A percentile compares a stretch with the other conserved stretches of the same genome.
Conservation (phyloP, 2,797 vertebrate genomes). For the Rachycentron canadum region DNA sequence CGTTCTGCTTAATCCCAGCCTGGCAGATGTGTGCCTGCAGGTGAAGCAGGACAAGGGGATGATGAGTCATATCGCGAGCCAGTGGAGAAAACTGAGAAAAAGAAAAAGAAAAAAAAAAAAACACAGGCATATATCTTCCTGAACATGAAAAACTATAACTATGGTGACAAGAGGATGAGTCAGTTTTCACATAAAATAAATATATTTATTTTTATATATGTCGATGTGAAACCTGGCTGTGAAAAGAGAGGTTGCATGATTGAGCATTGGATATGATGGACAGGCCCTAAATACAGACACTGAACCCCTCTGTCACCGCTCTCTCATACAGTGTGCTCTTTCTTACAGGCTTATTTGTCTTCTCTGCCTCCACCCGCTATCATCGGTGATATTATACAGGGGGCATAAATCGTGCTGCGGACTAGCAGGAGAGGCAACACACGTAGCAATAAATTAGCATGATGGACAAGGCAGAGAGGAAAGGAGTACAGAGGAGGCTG, state of each 20-base stretch:
- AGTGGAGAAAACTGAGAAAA: conserved; percentile 34
- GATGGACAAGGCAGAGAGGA: conserved; percentile 11
- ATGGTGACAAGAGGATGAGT: conserved; percentile 57
- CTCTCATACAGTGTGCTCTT: conserved; percentile 15
- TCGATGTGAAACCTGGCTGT: conserved; percentile 42
- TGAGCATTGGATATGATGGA: conserved; percentile 14
- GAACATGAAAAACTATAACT: conserved; percentile 28
- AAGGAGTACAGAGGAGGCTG: not conserved
- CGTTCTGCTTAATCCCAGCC: conserved; percentile 76
- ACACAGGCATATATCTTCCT: conserved; percentile 16
- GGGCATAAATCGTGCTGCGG: conserved; percentile 45
- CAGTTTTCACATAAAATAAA: conserved; percentile 32
- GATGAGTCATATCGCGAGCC: conserved; percentile 72
- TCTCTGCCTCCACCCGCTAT: conserved; percentile 47
- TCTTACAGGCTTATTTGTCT: conserved; percentile 58
- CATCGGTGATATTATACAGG: conserved; percentile 43
- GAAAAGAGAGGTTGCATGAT: conserved; percentile 10
- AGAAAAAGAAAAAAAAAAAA: conserved; percentile 5
- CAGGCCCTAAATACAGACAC: conserved; percentile 66
- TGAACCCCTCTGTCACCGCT: conserved; percentile 63
- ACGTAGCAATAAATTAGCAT: conserved; percentile 44
- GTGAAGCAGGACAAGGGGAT: conserved; percentile 69
- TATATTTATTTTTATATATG: too few relatives aligned
- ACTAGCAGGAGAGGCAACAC: conserved; percentile 26
- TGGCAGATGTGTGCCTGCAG: conserved; percentile 76